Base-by-base conservation (phyloP, 1,140 invertebrate species). In the Cataglyphis hispanica region DNA sequence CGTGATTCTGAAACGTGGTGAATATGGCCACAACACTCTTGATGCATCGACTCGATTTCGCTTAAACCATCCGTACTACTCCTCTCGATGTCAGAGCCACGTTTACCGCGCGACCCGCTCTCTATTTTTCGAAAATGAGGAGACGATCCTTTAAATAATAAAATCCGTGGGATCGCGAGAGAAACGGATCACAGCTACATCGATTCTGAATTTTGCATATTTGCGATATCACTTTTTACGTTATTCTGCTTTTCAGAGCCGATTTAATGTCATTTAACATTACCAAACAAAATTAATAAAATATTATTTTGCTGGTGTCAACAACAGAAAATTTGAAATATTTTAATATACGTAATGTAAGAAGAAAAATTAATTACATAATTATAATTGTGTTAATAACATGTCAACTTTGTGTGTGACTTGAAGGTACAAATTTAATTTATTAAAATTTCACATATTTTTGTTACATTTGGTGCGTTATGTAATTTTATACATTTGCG, bases 21-120 rank as follows among this genome's bases (percentile, higher is more conserved):
- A 74, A 83, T 83, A 83, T 46, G 25, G 37, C 37, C 37, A 43
- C 66, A 81, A 83, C 53, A 83, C 27, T 83, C 16, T 13, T 83
- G 78, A 74, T 61, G 78, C 78, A 83, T 83, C 37, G 78, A 72
- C 67, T 83, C 66, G 66, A 81, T 72, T 81, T 72, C n/a, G 43
- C 27, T 46, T 53, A 19, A 56, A 72, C 8, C 53, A 6, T 60
- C 46, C 27, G n/a, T n/a, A n/a, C 27, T 31, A 13, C 37, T 25
- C 8, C n/a, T 19, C 1, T 64, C 75, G 64, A 34, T 5, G 5
- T 67, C 64, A 19, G 53, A 60, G 34, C 19, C 2, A 43, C 11
- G 70, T 56, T 40, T 16, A n/a, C 7, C 6, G 6, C 4, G 50
- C 66, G 63, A 67, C 2, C 25, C 22, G 53, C 43, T 58, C 13